Evolutionary conservation across 2,888 invertebrate species (phyloP), one percentile per base, ranked within the genome.

Genomic region (Aphodius sticticus): DNA sequence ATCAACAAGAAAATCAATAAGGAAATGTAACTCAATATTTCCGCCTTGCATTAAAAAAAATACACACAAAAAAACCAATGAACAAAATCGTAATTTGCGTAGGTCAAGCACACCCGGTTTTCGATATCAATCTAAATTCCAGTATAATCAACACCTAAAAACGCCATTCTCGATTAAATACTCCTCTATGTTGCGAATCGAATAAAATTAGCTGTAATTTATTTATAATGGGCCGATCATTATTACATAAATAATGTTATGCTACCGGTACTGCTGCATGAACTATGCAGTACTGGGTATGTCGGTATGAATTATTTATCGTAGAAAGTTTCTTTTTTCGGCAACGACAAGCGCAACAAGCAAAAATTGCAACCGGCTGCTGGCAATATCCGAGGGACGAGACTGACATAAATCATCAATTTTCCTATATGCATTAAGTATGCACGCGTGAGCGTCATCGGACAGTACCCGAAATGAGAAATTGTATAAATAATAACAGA

Each of bases 191-290:
- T 53, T 53, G 53, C 53, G 53, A 53, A 53, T 53, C 53, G 53
- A 53, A 53, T 53, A 53, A 53, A 53, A 53, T 53, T 53, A 53
- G 53, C 53, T 53, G 53, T 53, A 53, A 53, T 53, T 53, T 53
- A 53, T 53, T 53, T 53, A 53, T 53, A 53, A 53, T 53, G 9
- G 53, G 12, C 6, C 53, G 53, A 53, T 12, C 12, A 53, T 53
- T 53, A 53, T 12, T 53, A 53, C 53, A 53, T 53, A 53, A 53
- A 53, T 53, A 53, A 53, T 53, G 53, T 53, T 3, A 53, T 53
- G 53, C 53, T 53, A 53, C 53, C 53, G 53, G 53, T 53, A 12
- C 53, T 7, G 53, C 53, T 53, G 53, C 53, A 53, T 53, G 12
- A 53, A 53, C 53, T 53, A 53, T 53, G 53, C 53, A 53, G 53